Evolutionary conservation across 2,797 vertebrate genomes (phyloP), one percentile per base, ranked within the genome.

Genomic region (Acrossocheilus fasciatus): DNA sequence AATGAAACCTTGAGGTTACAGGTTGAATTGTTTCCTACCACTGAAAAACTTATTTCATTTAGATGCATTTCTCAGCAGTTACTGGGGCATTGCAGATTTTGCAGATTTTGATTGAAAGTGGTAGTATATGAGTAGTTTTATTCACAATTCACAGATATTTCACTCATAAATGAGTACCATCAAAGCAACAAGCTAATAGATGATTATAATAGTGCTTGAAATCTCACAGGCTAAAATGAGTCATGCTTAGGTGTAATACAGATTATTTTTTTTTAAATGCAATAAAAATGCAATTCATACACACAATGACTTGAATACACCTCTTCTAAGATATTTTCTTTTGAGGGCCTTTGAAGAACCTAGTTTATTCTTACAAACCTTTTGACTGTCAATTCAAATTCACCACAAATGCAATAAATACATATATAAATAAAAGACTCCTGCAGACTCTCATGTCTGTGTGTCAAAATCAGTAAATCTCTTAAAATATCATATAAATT

Each of bases 1-100:
- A 87, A 34, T 82, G 39, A 70, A 69, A 77, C 9, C 83, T 78
- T 85, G 75, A 70, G 64, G 20, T 54, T 43, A 57, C 12, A 66
- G 62, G 17, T 66, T 75, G 52, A 75, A 76, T 84, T 52, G 74
- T 69, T 69, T 84, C 59, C 23, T 57, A 50, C 34, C n/a, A 85
- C 43, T 77, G 23, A 18, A 77, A 70, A 54, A 30, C 34, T 85
- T 69, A 57, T 34, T 78, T 18, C 23, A 41, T 84, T 78, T 62
- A 74, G 26, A n/a, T 47, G n/a, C 26, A 47, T 75, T 75, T 64
- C 30, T 64, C 30, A 1, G 9, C 10, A 39, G 12, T 57, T 54
- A 41, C 20, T 72, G 23, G 23, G 12, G 39, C 17, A 64, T 64
- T 41, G 11, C 36, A 39, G 12, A 59, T 57, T 39, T 64, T 41